These are phyloP conservation scores for Vimba vimba DNA, from an alignment of 2,113 vertebrate species.

Conservation along the genomic window DNA sequence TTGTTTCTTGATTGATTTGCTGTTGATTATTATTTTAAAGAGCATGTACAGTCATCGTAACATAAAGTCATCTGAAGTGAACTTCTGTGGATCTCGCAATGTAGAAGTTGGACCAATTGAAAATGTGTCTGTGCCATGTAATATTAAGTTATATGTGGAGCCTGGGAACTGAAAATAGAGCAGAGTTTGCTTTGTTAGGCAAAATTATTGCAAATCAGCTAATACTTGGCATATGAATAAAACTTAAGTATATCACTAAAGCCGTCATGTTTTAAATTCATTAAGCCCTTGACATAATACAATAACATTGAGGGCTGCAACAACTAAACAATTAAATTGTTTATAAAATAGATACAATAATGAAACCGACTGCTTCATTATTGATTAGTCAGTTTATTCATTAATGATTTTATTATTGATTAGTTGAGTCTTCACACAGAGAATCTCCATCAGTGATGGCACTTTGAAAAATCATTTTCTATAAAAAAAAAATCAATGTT, in stretches of 20 bases:
- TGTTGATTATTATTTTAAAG: background rate
- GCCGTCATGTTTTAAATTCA: background rate
- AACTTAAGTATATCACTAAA: background rate
- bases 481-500: background rate
- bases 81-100: background rate
- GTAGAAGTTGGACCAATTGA: background rate
- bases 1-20: background rate
- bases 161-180: constrained; percentile 13
- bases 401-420: background rate
- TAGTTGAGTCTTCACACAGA: background rate
- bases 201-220: constrained; percentile 29
- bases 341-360: background rate
- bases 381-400: background rate
- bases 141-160: constrained; percentile 3
- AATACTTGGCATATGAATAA: constrained; percentile 4
- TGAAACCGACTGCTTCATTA: background rate
- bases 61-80: background rate
- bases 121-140: background rate
- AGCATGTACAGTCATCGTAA: background rate
- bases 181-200: constrained; percentile 31
- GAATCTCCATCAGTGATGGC: background rate
- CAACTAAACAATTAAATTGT: background rate
- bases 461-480: background rate
- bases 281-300: background rate
- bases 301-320: constrained; percentile 1